Conservation (phyloP, 2,797 vertebrate species). For the Chelidonichthys spinosus region DNA sequence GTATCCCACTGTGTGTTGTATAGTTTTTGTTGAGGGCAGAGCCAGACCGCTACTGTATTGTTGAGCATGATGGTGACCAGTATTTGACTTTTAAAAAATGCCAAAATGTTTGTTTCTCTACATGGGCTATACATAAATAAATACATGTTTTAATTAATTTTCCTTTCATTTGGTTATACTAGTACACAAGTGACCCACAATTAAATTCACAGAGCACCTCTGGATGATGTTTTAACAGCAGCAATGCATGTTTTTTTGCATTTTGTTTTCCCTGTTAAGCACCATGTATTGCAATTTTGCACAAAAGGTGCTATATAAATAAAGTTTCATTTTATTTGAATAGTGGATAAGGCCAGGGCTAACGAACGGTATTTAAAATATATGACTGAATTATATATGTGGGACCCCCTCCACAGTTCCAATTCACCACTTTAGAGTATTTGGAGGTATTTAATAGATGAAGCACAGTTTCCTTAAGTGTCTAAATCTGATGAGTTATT, state of each 20-base stretch:
- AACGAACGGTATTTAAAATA: too few relatives aligned
- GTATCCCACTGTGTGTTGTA: not conserved
- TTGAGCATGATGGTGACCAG: not conserved
- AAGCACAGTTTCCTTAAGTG: constrained; percentile 52
- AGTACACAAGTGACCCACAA: not conserved
- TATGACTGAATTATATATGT: constrained; percentile 18
- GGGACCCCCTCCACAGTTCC: not conserved
- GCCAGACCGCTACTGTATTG: not conserved
- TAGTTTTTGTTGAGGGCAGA: not conserved
- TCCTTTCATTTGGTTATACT: not conserved
- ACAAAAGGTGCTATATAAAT: too few relatives aligned
- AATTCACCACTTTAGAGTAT: constrained; percentile 24
- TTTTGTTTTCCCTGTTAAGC: too few relatives aligned
- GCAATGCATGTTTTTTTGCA: too few relatives aligned
- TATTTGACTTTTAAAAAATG: not conserved
- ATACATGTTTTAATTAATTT: not conserved
- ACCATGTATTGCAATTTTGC: too few relatives aligned
- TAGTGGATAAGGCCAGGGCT: too few relatives aligned
- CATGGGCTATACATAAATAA: not conserved
- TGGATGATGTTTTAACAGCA: too few relatives aligned
- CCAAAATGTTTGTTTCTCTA: not conserved
- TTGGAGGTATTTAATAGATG: constrained; percentile 50
- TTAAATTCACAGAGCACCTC: not conserved
- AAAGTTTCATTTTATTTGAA: too few relatives aligned
- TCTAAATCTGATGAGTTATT: constrained; percentile 54